Evolutionary conservation across 2,113 vertebrate species (phyloP).

Genomic region (Mugil cephalus): DNA sequence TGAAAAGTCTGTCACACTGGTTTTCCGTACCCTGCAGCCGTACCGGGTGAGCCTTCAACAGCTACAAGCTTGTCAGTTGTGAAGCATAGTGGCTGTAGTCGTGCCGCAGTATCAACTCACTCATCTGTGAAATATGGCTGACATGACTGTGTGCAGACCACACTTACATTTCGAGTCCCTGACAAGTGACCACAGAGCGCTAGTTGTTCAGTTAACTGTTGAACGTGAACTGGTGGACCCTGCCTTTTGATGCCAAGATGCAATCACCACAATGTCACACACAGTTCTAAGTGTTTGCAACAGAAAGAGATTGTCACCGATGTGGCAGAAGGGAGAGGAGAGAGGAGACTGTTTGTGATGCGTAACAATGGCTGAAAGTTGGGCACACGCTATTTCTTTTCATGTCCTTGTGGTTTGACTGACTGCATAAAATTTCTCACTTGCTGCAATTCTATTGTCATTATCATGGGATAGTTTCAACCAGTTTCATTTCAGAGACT

Average conservation of each 20-base stretch:
- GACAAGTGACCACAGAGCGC: constrained; percentile 71
- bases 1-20: constrained; percentile 11
- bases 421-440: constrained; percentile 23
- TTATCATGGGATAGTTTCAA: constrained; percentile 6
- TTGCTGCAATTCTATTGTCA: constrained; percentile 30
- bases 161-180: constrained; percentile 58
- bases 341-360: constrained; percentile 43
- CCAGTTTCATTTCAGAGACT: constrained; percentile 17
- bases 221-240: constrained; percentile 61
- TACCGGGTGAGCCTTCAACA: not conserved
- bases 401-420: constrained; percentile 18
- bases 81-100: constrained; percentile 23
- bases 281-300: constrained; percentile 33
- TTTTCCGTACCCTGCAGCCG: not conserved
- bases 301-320: constrained; percentile 53
- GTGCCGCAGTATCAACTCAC: constrained; percentile 57
- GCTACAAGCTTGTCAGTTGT: constrained; percentile 2
- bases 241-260: constrained; percentile 63
- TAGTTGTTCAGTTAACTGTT: constrained; percentile 66
- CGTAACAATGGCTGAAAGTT: constrained; percentile 52
- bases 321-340: constrained; percentile 39
- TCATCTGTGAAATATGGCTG: constrained; percentile 71
- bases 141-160: constrained; percentile 65
- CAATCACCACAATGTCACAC: constrained; percentile 62
- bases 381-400: constrained; percentile 14